Evolutionary conservation across 2,797 vertebrate species (phyloP).

Genomic region (Aselliscus stoliczkanus): DNA sequence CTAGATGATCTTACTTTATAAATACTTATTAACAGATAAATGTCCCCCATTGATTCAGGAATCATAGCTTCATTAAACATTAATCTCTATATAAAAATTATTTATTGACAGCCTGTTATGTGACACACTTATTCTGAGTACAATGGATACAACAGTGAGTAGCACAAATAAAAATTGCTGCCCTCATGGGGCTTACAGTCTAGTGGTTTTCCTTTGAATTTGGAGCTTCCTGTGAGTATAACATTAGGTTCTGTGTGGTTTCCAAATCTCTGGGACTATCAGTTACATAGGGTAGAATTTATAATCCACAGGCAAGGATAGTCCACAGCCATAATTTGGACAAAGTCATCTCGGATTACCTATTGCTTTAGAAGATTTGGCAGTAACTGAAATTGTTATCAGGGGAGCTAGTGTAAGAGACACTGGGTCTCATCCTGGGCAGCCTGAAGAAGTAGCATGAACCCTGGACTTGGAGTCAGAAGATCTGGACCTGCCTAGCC

Average conservation of each 20-base stretch:
- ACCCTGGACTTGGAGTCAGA: background rate
- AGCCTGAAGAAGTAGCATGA: accelerated
- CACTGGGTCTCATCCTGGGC: background rate
- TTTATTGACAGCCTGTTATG: background rate
- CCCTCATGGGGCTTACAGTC: background rate
- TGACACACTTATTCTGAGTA: background rate
- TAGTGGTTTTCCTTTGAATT: background rate
- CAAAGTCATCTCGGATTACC: background rate
- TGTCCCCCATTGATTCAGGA: background rate
- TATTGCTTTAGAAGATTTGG: background rate
- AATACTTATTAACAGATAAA: background rate
- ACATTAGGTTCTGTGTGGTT: background rate
- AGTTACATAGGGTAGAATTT: background rate
- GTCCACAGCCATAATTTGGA: background rate
- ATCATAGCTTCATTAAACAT: background rate
- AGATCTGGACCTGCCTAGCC: background rate
- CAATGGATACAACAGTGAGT: background rate
- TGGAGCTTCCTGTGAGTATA: background rate
- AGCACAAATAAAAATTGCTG: background rate
- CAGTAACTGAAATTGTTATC: background rate
- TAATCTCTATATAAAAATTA: background rate
- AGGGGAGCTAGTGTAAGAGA: background rate
- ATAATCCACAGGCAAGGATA: background rate
- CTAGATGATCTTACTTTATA: background rate
- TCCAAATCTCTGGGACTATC: background rate